phyloP scores from a whole-genome alignment of 2,888 invertebrate genomes.

The Myathropa florea region DNA sequence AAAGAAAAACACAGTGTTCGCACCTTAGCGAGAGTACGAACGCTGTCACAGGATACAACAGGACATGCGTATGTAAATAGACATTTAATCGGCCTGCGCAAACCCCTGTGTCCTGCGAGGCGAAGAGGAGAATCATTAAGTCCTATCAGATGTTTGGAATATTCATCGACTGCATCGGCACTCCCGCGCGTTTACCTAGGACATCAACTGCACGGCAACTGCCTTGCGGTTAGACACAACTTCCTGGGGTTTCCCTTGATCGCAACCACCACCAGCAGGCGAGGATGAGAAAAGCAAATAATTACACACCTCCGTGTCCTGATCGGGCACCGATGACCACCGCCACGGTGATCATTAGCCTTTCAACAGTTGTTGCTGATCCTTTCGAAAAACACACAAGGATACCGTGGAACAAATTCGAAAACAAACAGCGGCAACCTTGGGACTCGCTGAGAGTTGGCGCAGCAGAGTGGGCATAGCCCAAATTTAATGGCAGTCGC shows the following conservation, averaged over 20 bases:
- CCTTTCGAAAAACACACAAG: slow-evolving; percentile 33
- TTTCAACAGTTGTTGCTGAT: slow-evolving; percentile 66
- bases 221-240: slow-evolving; percentile 44
- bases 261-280: slow-evolving; percentile 1
- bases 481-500: slow-evolving; percentile 69
- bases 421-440: slow-evolving; percentile 41
- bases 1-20: slow-evolving; percentile 30
- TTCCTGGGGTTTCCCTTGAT: slow-evolving; percentile 47
- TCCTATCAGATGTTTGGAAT: slow-evolving; percentile 67
- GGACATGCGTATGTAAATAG: slow-evolving; percentile 33
- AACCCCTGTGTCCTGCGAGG: neutral
- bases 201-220: slow-evolving; percentile 41
- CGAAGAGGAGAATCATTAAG: slow-evolving; percentile 54
- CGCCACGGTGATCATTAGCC: slow-evolving; percentile 62
- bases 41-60: slow-evolving; percentile 29
- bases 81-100: slow-evolving; percentile 4
- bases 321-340: slow-evolving; percentile 40
- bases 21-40: neutral
- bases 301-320: slow-evolving; percentile 43
- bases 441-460: neutral
- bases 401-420: slow-evolving; percentile 58
- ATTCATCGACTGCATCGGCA: neutral
- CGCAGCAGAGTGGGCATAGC: slow-evolving; percentile 35
- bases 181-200: slow-evolving; percentile 6
- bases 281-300: slow-evolving; percentile 33